Base-by-base conservation (phyloP, 2,113 vertebrate species). In the Platycercus adscitus region DNA sequence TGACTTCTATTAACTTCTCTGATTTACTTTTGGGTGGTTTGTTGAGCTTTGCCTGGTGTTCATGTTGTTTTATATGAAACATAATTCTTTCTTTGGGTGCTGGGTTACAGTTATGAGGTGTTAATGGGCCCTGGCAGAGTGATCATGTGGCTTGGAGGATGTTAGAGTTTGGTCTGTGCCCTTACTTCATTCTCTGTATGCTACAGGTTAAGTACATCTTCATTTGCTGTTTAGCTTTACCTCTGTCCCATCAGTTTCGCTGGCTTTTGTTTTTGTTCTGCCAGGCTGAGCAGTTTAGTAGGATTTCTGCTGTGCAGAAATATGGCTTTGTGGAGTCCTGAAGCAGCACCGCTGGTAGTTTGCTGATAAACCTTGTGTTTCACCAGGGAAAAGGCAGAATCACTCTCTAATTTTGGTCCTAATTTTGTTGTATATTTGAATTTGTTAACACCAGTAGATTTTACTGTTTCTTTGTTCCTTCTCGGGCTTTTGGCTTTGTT, bases 81-180 rank as follows among this genome's bases (percentile, higher is more conserved):
- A 13, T 41, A 75, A 29, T 86, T 92, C 55, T 87, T 94, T 95
- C 52, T 87, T 29, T 94, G 69, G 29, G 29, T 63, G 43, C 95
- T 81, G 60, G 14, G 14, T 77, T 88, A 77, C 17, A 53, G 33
- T 91, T 89, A 78, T 11, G 56, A 69, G 29, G 60, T 86, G 39
- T 93, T 95, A 96, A 96, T 65, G 79, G 77, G 70, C 43, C 75
- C 84, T 93, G 84, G 89, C 91, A 96, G 91, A 91, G 75, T 52
- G 70, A 55, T 89, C n/a, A 6, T 37, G n/a, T 7, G 1, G 84
- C 69, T 64, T 93, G 44, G 52, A 92, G 88, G 33, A 58, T 1
- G 2, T 84, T 88, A 79, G 66, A 43, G 49, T 91, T 95, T 95
- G 66, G 63, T 94, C 35, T 29, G 41, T 85, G 77, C 47, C 47